These are phyloP conservation scores for Eulemur macaco DNA, from an alignment of 2,113 vertebrate genomes.

Conservation along the genomic window DNA sequence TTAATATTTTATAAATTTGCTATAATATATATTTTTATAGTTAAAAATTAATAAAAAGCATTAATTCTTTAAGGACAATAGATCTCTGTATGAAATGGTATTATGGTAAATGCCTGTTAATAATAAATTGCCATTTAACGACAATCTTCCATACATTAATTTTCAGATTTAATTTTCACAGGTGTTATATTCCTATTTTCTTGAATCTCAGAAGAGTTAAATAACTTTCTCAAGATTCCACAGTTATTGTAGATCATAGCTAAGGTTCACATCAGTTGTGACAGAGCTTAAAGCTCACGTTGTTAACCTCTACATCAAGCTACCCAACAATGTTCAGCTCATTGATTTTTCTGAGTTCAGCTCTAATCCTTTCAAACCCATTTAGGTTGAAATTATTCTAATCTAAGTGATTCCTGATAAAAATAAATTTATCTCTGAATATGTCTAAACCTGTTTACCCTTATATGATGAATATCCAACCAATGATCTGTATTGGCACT, in stretches of 20 bases:
- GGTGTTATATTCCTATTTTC: neutral
- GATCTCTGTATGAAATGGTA: neutral
- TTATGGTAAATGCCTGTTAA: neutral
- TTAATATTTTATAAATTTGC: conserved; percentile 6
- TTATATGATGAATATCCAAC: neutral
- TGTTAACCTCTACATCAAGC: neutral
- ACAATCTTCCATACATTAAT: neutral
- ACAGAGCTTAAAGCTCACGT: neutral
- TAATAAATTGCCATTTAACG: neutral
- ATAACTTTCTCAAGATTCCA: neutral
- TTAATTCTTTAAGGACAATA: neutral
- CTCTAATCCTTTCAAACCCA: neutral
- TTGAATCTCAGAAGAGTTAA: conserved; percentile 1
- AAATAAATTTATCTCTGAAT: conserved; percentile 4
- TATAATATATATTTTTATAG: conserved; percentile 12
- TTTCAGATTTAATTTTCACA: neutral
- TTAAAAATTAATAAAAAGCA: neutral
- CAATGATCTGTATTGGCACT: neutral
- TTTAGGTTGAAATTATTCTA: conserved; percentile 27
- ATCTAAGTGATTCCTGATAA: neutral
- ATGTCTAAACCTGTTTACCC: neutral
- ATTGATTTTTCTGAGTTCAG: neutral
- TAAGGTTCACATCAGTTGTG: neutral
- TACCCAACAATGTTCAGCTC: neutral
- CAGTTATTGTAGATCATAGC: neutral